phyloP scores from a whole-genome alignment of 2,113 vertebrate genomes.

The Regulus satrapa region DNA sequence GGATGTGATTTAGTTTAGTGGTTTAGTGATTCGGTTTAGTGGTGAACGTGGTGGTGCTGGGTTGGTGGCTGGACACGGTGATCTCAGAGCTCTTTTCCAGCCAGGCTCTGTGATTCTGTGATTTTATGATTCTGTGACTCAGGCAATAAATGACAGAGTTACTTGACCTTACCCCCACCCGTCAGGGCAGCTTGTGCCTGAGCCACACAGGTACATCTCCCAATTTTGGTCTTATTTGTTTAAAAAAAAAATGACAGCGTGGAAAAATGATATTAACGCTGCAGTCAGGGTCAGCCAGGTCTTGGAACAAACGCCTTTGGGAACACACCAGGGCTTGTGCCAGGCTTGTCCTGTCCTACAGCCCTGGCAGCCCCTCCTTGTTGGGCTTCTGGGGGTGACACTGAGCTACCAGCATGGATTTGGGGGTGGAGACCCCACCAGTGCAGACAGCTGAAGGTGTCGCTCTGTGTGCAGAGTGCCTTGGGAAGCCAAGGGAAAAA shows the following conservation, averaged over 20 bases:
- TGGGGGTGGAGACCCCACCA: neutral
- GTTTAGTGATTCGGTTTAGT: neutral
- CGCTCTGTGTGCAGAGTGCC: neutral
- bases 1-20: too few species aligned
- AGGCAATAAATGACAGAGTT: neutral
- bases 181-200: neutral
- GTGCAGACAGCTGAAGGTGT: neutral
- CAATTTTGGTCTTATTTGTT: neutral
- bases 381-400: neutral
- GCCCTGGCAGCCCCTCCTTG: fast-evolving
- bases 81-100: neutral
- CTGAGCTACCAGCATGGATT: neutral
- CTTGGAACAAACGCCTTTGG: neutral
- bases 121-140: neutral
- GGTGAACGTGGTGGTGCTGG: neutral
- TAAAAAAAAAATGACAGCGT: neutral
- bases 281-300: neutral
- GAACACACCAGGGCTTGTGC: neutral
- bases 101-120: neutral
- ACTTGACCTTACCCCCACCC: neutral
- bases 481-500: neutral
- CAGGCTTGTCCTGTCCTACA: neutral
- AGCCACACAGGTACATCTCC: fast-evolving
- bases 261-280: neutral
- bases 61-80: neutral